These are phyloP conservation scores for Clusia tigrina DNA, from an alignment of 2,888 invertebrate species.

Conservation along the genomic window DNA sequence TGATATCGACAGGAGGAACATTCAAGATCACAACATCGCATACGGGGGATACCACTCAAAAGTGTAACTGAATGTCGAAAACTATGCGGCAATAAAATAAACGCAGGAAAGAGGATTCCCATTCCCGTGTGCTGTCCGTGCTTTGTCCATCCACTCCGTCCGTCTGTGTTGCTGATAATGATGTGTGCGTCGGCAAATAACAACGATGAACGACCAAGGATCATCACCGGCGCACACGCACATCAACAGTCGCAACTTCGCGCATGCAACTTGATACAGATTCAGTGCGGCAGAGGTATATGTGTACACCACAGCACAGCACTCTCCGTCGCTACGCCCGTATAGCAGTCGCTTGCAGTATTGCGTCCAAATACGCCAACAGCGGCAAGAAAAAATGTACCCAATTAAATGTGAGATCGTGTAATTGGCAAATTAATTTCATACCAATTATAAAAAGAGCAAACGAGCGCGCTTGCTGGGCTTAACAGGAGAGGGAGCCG, in stretches of 20 bases:
- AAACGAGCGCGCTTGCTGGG: constrained; percentile 41
- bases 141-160: not conserved
- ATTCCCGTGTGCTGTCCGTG: not conserved
- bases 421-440: constrained; percentile 63
- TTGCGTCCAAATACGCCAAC: constrained; percentile 6
- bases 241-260: not conserved
- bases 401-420: constrained; percentile 63
- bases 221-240: not conserved
- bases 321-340: not conserved
- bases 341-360: constrained; percentile 21
- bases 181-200: constrained; percentile 13
- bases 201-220: not conserved
- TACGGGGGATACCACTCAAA: too few relatives aligned
- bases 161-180: constrained; percentile 18
- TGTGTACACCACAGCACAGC: constrained; percentile 7
- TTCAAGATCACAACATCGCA: not conserved
- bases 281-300: not conserved
- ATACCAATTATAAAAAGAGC: constrained; percentile 58
- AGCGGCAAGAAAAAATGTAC: constrained; percentile 45
- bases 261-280: not conserved
- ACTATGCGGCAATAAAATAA: constrained; percentile 32
- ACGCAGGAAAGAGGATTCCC: constrained; percentile 15
- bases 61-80: constrained; percentile 3
- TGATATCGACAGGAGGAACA: constrained; percentile 15
- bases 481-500: constrained; percentile 37